Base-by-base conservation (phyloP, 1,140 invertebrate species). In the Dolichoris vasculosae region DNA sequence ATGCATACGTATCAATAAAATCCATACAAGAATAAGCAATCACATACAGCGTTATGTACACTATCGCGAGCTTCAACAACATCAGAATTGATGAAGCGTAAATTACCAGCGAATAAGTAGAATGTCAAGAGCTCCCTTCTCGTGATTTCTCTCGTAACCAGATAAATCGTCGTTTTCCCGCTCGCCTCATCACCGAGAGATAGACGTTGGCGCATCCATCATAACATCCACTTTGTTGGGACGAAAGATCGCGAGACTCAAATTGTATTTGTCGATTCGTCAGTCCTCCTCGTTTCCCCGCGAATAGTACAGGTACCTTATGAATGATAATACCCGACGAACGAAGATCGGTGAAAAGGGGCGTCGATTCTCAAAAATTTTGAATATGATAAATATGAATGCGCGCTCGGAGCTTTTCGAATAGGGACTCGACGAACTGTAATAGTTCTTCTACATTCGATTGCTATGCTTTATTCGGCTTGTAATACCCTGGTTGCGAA, bases 231-330 rank as follows among this genome's bases (percentile, higher is more conserved):
- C 87, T 86, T 86, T 87, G 81, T 87, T 81, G 32, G 79, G 38
- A 35, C 55, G 32, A 55, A 64, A 43, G 80, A 86, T 82, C 83
- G 59, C 77, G 85, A 26, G 77, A 71, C 80, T 86, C 82, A 86
- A 87, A 87, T 84, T 86, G 84, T 84, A 86, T 87, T 83, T 84
- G 82, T 59, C 87, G 87, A 86, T 87, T 83, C 77, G 84, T 46
- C 7, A 32, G 51, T 13, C 3, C 59, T 59, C 59, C 30, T 63
- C n/a, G 30, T 63, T 63, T 23, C n/a, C n/a, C 59, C 59, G 26
- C 59, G 59, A 63, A 63, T 63, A 9, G 59, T 63, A 76, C 83
- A 80, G 43, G 30, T 85, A 48, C 75, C 75, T 48, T 71, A 0
- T 8, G 59, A 59, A n/a, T n/a, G n/a, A n/a, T n/a, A 67, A 40